A percentile compares a stretch with the other conserved stretches of the same genome.
phyloP scores from a whole-genome alignment of 2,113 vertebrate species.

The Oenanthe oenanthe region DNA sequence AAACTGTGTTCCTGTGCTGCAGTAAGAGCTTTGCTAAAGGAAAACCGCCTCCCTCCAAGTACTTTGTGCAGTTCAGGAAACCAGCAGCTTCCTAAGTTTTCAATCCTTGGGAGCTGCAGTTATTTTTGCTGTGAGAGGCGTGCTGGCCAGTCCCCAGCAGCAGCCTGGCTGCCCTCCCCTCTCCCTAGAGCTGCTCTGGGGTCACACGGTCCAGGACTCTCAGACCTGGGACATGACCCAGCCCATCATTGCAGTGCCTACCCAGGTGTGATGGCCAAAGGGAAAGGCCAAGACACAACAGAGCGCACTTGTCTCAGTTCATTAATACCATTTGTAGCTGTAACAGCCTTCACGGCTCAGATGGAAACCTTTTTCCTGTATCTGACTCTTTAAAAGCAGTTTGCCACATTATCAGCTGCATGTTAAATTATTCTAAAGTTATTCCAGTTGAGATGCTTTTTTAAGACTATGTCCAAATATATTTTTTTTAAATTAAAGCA shows the following conservation, averaged over 20 bases:
- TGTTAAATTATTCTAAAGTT: background rate
- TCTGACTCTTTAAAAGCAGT: background rate
- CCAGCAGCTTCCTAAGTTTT: background rate
- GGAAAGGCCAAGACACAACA: background rate
- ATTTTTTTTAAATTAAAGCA: background rate
- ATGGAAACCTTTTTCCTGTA: background rate
- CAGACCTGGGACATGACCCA: background rate
- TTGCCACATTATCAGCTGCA: background rate
- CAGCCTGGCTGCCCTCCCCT: background rate
- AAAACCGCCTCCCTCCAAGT: rapidly evolving
- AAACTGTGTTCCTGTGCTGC: background rate
- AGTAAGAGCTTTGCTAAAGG: conserved; percentile 49
- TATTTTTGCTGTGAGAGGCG: background rate
- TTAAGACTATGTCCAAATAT: background rate
- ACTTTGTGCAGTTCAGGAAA: background rate
- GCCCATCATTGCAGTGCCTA: rapidly evolving
- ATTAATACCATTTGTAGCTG: background rate
- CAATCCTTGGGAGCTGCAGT: background rate
- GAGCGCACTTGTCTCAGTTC: background rate
- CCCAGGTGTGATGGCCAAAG: background rate
- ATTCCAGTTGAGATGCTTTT: background rate
- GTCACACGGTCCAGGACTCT: background rate
- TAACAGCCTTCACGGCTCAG: background rate
- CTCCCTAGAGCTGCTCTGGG: background rate
- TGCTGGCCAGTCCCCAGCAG: background rate